A percentile compares a stretch with the other conserved stretches of the same genome.
Evolutionary conservation across 2,113 vertebrate genomes (phyloP).

Genomic region (Dissostichus mawsoni): DNA sequence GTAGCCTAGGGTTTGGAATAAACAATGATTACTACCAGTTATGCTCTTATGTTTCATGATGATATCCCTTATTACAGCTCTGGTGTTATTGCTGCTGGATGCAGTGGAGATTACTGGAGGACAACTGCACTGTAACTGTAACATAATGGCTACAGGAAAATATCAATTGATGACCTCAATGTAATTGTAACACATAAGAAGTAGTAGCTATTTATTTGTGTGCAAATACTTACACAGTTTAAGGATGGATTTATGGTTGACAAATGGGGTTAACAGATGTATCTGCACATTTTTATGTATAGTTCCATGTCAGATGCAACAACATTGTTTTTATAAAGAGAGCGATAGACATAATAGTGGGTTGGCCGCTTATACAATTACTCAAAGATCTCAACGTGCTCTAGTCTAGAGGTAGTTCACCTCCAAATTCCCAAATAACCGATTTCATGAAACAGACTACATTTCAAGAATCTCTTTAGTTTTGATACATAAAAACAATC

Average conservation of each 20-base stretch:
- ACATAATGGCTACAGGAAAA: not conserved
- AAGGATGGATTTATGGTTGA: not conserved
- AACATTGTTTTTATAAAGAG: not conserved
- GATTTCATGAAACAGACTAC: conserved; percentile 18
- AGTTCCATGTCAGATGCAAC: not conserved
- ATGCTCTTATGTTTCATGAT: conserved; percentile 14
- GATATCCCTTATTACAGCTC: conserved; percentile 8
- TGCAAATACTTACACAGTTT: not conserved
- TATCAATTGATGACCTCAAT: not conserved
- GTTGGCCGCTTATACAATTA: not conserved
- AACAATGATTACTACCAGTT: conserved; percentile 11
- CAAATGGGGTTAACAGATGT: not conserved
- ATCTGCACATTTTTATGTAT: not conserved
- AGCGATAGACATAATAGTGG: not conserved
- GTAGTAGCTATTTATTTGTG: not conserved
- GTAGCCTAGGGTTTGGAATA: not conserved
- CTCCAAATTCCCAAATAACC: not conserved
- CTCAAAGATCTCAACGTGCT: not conserved
- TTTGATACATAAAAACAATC: conserved; percentile 15
- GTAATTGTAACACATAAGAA: not conserved
- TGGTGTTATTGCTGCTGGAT: not conserved
- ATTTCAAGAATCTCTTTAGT: not conserved
- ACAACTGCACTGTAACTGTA: conserved; percentile 4
- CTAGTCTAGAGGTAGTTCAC: not conserved
- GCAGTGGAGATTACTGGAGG: not conserved